phyloP scores from a whole-genome alignment of 2,113 vertebrate genomes.

The Rhabdornis inornatus region DNA sequence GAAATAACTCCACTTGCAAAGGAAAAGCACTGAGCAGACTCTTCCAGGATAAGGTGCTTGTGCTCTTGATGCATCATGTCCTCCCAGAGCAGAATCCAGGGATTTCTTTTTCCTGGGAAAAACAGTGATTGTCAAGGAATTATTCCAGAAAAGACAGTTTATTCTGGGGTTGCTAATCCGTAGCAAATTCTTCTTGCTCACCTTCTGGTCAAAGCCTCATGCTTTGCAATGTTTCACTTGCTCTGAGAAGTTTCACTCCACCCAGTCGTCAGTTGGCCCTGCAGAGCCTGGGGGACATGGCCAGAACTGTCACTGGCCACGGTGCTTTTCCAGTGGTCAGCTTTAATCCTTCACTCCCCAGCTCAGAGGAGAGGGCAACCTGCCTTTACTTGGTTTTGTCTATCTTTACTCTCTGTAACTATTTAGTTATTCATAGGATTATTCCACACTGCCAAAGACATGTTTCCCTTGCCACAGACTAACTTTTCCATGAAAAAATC shows the following conservation, averaged over 20 bases:
- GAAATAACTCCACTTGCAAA: neutral
- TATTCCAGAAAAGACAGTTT: neutral
- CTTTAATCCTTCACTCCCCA: neutral
- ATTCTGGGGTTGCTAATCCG: neutral
- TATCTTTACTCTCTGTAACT: neutral
- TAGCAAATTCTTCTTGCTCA: neutral
- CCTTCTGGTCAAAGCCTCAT: neutral
- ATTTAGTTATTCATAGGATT: neutral
- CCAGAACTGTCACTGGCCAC: neutral
- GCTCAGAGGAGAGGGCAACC: neutral
- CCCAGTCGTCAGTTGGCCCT: neutral
- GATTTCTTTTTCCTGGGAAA: neutral
- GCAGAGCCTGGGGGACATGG: neutral
- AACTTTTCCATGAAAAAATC: conserved; percentile 26
- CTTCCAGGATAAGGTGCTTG: neutral
- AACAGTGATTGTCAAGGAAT: neutral
- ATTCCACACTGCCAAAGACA: neutral
- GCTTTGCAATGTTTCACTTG: neutral
- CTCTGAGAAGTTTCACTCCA: neutral
- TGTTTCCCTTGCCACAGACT: neutral
- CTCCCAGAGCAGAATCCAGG: neutral
- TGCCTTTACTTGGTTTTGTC: neutral
- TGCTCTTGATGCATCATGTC: neutral
- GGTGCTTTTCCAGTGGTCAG: neutral
- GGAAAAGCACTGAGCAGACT: neutral